Evolutionary conservation across 2,113 vertebrate species (phyloP), one percentile per base, ranked within the genome.

Genomic region (Polypterus bichir): DNA sequence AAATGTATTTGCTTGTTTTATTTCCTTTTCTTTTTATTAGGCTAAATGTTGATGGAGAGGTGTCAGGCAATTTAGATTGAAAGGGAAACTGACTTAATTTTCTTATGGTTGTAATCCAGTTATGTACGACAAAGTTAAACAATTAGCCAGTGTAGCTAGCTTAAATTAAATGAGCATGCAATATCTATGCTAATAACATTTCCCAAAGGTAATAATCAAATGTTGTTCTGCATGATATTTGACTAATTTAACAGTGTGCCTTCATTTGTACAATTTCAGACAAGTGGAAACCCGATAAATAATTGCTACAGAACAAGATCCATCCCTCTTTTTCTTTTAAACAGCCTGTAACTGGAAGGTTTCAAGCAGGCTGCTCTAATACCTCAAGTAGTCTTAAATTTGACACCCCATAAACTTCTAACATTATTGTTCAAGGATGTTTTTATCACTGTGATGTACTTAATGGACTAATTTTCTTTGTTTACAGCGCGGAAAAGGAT

Each of bases 401-500:
- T 27, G 27, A 27, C 27, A 27, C 1, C 27, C 27, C 27, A 27
- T 27, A 27, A 27, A 27, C 27, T 27, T 27, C 27, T 27, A 27
- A 27, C 27, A 27, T 27, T 27, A 27, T 27, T 8, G 51, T 52
- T 52, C 10, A 52, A 52, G 7, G 10, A 3, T 52, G 4, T 52
- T 52, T 52, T 52, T 8, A 3, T 52, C 10, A 52, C 7, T 10
- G 4, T 52, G 7, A 10, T 52, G 51, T 52, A 52, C 10, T 75
- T 80, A 80, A 79, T 55, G 1, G 68, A 61, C 68, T 62, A 78
- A 59, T 81, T 83, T 79, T 89, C 74, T 89, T 82, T 83, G 66
- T 86, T 78, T 79, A 67, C 88, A 97, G 93, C 91, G 86, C 89
- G 92, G 89, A 94, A 95, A 94, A 92, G 92, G 91, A 87, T 98